A percentile compares a stretch with the other conserved stretches of the same genome.
Evolutionary conservation across 2,888 invertebrate genomes (phyloP).

Genomic region (Zelleria hepariella): DNA sequence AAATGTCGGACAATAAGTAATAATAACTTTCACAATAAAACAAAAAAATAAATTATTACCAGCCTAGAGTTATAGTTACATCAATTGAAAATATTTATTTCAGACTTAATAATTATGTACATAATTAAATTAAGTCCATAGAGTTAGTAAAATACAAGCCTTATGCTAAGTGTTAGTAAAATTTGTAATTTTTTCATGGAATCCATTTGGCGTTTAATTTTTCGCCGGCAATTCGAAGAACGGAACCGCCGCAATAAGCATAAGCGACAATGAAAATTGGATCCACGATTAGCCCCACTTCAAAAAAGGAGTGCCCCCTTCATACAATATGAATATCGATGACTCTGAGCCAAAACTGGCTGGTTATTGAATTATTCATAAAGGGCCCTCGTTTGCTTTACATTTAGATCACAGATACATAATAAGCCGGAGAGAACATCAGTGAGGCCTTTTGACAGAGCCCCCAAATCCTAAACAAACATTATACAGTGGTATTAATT

Average conservation of each 20-base stretch:
- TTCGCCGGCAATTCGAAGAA: not conserved
- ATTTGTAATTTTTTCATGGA: too few species aligned
- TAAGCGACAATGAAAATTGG: not conserved
- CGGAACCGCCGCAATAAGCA: not conserved
- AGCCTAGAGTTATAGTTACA: too few species aligned
- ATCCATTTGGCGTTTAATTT: not conserved
- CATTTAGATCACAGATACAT: slow-evolving; percentile 1
- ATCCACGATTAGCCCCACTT: not conserved
- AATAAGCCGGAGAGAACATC: not conserved
- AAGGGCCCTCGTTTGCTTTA: slow-evolving; percentile 15
- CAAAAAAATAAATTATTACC: too few species aligned
- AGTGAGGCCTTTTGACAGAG: not conserved
- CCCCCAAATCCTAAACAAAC: not conserved
- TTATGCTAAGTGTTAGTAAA: too few species aligned
- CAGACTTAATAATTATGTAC: too few species aligned
- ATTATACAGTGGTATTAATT: not conserved
- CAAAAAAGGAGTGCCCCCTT: slow-evolving; percentile 5
- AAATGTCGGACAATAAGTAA: too few species aligned
- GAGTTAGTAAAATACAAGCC: too few species aligned
- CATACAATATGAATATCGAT: slow-evolving; percentile 25
- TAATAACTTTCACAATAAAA: too few species aligned
- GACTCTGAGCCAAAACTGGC: slow-evolving; percentile 20
- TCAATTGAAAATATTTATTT: too few species aligned
- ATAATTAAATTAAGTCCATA: too few species aligned
- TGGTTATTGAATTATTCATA: slow-evolving; percentile 24